These are phyloP conservation scores for Gasteruption jaculator DNA, from an alignment of 2,888 invertebrate genomes.

Conservation along the genomic window DNA sequence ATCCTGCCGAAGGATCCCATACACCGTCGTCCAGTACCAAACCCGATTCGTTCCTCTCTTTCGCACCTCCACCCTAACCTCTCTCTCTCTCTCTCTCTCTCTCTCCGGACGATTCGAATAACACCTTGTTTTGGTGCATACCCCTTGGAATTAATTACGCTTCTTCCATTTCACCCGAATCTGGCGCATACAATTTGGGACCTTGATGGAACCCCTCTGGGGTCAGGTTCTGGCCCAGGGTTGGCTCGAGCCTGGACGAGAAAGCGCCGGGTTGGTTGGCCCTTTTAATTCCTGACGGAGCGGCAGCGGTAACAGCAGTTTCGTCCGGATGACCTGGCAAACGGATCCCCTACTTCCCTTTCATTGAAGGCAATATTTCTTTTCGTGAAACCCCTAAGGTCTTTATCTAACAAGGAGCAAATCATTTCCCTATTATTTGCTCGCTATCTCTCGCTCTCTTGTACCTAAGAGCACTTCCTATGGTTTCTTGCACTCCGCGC, in stretches of 20 bases:
- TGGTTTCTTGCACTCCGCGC: conserved; percentile 38
- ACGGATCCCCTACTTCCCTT: conserved; percentile 36
- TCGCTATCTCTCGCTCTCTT: conserved; percentile 46
- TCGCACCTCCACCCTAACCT: conserved; percentile 28
- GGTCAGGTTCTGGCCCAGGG: too few relatives aligned
- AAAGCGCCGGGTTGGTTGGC: background rate
- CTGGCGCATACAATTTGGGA: background rate
- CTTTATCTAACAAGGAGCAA: conserved; percentile 53
- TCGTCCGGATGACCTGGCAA: conserved; percentile 41
- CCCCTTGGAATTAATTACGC: background rate
- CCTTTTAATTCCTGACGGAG: conserved; percentile 45
- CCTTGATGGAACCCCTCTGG: background rate
- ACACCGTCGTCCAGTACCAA: conserved; percentile 22
- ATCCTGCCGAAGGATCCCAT: conserved; percentile 21
- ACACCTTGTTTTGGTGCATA: conserved; percentile 23
- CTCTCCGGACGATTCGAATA: conserved; percentile 25
- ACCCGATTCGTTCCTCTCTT: conserved; percentile 30
- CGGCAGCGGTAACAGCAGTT: conserved; percentile 40
- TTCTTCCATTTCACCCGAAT: background rate
- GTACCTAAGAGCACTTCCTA: too few relatives aligned
- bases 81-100: conserved; percentile 7
- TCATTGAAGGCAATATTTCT: conserved; percentile 50
- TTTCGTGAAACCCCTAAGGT: conserved; percentile 45
- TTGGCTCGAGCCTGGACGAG: too few relatives aligned
- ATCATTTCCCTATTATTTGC: conserved; percentile 53